phyloP scores from a whole-genome alignment of 1,140 invertebrate species.

The Agrypnia vestita region DNA sequence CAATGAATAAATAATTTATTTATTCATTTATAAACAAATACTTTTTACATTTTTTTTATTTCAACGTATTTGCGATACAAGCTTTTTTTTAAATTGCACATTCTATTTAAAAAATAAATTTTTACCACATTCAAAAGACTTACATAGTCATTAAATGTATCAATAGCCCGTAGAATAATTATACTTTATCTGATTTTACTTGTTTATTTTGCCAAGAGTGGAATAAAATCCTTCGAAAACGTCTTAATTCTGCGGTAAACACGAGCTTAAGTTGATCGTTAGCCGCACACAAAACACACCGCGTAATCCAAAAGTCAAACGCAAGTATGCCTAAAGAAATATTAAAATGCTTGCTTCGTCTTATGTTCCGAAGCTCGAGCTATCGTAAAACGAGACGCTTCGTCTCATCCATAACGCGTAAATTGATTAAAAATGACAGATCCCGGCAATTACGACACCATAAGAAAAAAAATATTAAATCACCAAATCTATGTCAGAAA shows the following conservation, averaged over 20 bases:
- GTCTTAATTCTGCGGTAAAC: constrained; percentile 44
- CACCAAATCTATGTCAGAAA: too few species aligned
- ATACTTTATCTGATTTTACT: too few species aligned
- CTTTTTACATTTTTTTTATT: too few species aligned
- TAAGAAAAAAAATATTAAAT: background rate
- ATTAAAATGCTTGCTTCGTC: constrained; percentile 57
- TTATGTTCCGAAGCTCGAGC: constrained; percentile 41
- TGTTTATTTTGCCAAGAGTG: too few species aligned
- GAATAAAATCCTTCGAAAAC: background rate
- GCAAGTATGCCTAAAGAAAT: constrained; percentile 52
- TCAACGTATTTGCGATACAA: too few species aligned
- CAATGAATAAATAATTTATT: too few species aligned
- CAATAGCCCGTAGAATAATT: too few species aligned
- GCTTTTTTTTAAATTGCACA: too few species aligned
- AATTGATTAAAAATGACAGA: constrained; percentile 6
- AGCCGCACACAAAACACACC: constrained; percentile 48
- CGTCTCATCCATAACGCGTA: constrained; percentile 55
- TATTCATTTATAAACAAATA: too few species aligned
- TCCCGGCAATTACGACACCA: background rate
- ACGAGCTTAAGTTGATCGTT: constrained; percentile 37
- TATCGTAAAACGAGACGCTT: constrained; percentile 49
- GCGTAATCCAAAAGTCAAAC: constrained; percentile 56
- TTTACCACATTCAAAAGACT: too few species aligned
- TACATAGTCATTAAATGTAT: too few species aligned
- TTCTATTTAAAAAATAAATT: too few species aligned